Evolutionary conservation across 2,888 invertebrate genomes (phyloP), one percentile per base, ranked within the genome.

Genomic region (Lepetodrilus schrolli): DNA sequence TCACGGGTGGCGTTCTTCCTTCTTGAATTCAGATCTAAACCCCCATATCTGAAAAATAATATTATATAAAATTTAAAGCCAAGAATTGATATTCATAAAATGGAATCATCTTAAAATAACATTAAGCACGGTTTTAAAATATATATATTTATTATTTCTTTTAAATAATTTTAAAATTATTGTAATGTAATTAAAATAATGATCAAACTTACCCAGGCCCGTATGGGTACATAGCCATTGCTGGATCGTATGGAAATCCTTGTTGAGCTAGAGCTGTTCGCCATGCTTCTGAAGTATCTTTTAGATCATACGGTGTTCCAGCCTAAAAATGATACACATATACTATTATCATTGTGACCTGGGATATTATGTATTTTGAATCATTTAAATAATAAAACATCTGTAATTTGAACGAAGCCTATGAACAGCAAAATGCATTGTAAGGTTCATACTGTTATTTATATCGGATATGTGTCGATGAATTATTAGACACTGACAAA

Each of bases 1-100:
- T 99, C 99, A 78, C 98, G 92, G 51, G 99, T 99, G 58, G 98
- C 98, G 92, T 99, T 99, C 92, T 99, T 98, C 82, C 98, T 93
- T 84, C 98, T 93, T 49, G 97, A 97, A 90, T 98, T 98, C 91
- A 98, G 93, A 92, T 98, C 98, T 43, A 89, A 78, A 10, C 86
- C 86, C 26, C 83, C 84, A 65, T 86, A 86, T 38, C 86, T 86
- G 75, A 26, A 78, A 79, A 26, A 20, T 4, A 34, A 58, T 23
- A 51, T 10, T 26, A 58, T n/a, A 58, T 30, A 2, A 20, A 8
- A 51, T 34, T 58, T 34, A 26, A 48, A 20, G 7, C 5, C 38
- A 38, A 13, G 21, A 17, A 20, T 48, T 17, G 48, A n/a, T 48
- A n/a, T n/a, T 43, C 13, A 43, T 13, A 43, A 43, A 0, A 43